Base-by-base conservation (phyloP, 2,888 invertebrate species). In the Cantharis flavilabris region DNA sequence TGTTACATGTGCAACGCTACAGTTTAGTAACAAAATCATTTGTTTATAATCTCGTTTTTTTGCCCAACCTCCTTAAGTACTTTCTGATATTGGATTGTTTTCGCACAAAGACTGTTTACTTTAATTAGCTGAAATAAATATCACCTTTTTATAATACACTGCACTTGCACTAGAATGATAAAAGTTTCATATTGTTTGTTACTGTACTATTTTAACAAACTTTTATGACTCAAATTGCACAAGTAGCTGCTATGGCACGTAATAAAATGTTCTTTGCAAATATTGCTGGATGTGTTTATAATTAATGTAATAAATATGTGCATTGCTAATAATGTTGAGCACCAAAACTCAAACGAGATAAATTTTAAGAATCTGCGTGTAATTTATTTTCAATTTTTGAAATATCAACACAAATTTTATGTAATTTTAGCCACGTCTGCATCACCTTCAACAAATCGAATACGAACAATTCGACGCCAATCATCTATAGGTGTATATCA, bases 401-500 rank as follows among this genome's bases (percentile, higher is more conserved):
- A 49, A 2, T 49, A 49, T 7, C 49, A 49, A 49, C 2, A n/a
- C 2, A n/a, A 9, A 49, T 49, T 49, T 49, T 49, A 18, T 26
- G 16, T 49, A 2, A 82, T 91, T 90, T 73, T 90, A 92, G 92
- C 92, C 74, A 92, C 92, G 89, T 91, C 92, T 23, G 92, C 92
- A 70, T 92, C 92, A 23, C 92, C 92, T 80, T 87, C 88, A 72
- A 90, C 91, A 81, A 90, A 92, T 82, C 90, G 92, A 79, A 89
- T 91, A 73, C 89, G 90, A 70, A 91, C 90, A 14, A 92, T 92
- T 73, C 89, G 92, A 14, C 90, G 92, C 20, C 92, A 92, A 85
- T 92, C 92, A 9, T 92, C 92, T 0, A 91, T 91, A 81, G 92
- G 92, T 3, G 91, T 91, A 0, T 88, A 92, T 82, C 90, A 91